Percentiles rank a stretch among this genome's conserved stretches.
These are phyloP conservation scores for Ridgeia piscesae DNA, from an alignment of 1,140 invertebrate species.

Conservation along the genomic window DNA sequence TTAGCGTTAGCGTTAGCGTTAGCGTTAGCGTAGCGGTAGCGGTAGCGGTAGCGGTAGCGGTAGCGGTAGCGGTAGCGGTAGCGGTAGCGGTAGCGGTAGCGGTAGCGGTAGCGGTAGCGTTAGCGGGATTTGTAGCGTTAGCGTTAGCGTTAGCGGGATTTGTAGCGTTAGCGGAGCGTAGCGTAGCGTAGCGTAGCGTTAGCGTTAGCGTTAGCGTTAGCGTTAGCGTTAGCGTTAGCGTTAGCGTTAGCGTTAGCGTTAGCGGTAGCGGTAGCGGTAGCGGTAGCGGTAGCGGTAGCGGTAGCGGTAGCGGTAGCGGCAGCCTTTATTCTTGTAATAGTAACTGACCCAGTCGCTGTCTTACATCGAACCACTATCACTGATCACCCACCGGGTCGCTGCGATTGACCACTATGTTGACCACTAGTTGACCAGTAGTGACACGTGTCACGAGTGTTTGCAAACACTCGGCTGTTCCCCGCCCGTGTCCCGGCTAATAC, in stretches of 20 bases:
- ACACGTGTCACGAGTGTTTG: background rate
- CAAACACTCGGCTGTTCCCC: background rate
- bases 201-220: too few relatives aligned
- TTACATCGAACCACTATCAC: background rate
- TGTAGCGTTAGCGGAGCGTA: too few relatives aligned
- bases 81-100: background rate
- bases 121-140: background rate
- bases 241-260: too few relatives aligned
- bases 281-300: too few relatives aligned
- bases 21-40: too few relatives aligned
- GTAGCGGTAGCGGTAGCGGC: too few relatives aligned
- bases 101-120: background rate
- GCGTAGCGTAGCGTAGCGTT: too few relatives aligned
- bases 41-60: background rate
- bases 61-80: background rate
- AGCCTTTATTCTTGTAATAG: too few relatives aligned
- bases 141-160: too few relatives aligned
- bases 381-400: background rate
- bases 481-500: background rate
- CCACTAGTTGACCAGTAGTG: background rate
- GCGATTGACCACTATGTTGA: background rate
- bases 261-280: too few relatives aligned
- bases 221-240: too few relatives aligned
- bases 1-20: too few relatives aligned
- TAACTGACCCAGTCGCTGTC: background rate